Evolutionary conservation across 2,797 vertebrate species (phyloP).

Genomic region (Galago senegalensis): DNA sequence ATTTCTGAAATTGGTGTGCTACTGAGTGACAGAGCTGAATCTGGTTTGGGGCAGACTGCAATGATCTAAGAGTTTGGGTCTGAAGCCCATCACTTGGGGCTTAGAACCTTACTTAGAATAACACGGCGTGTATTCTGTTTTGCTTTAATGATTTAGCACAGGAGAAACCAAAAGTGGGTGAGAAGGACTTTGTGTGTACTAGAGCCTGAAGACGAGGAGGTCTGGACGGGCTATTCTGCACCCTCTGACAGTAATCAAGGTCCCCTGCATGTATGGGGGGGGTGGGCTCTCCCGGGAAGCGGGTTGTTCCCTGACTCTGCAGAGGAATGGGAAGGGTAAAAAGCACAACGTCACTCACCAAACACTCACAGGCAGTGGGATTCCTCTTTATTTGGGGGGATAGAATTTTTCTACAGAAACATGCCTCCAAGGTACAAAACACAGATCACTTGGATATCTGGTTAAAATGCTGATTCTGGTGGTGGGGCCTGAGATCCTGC

Average conservation of each 20-base stretch:
- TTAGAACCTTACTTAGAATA: slow-evolving; percentile 24
- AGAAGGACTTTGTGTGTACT: neutral
- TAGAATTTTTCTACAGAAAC: neutral
- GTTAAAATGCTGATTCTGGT: neutral
- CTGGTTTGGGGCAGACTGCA: neutral
- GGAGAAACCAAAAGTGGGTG: neutral
- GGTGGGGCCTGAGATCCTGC: neutral
- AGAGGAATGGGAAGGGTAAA: neutral
- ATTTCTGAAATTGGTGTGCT: neutral
- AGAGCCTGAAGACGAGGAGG: neutral
- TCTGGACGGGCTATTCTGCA: neutral
- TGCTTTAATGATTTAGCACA: slow-evolving; percentile 23
- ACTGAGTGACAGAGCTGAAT: neutral
- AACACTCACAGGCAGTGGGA: neutral
- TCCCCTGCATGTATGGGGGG: neutral
- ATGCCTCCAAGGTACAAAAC: neutral
- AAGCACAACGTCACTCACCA: neutral
- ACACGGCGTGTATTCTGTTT: neutral
- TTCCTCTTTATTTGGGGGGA: neutral
- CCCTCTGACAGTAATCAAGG: neutral
- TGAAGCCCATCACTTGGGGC: neutral
- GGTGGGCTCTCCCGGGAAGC: neutral
- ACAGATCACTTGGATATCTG: neutral
- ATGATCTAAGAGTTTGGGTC: slow-evolving; percentile 7
- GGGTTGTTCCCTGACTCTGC: neutral